Evolutionary conservation across 1,140 invertebrate genomes (phyloP).

Genomic region (Pseudomyrmex gracilis): DNA sequence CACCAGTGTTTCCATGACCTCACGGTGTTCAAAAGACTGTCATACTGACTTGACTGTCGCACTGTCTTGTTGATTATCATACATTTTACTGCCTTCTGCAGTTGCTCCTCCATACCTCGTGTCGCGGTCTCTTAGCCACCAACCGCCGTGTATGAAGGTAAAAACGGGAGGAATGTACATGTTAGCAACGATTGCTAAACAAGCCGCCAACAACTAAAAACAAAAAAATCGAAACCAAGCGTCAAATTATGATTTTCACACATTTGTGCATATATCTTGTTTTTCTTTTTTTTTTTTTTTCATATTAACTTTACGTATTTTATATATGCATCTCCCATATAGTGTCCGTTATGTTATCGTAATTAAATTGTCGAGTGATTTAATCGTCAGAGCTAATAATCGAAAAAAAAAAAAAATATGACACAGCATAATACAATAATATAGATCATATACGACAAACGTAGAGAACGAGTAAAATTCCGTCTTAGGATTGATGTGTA

Average conservation of each 20-base stretch:
- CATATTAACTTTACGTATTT: conserved; percentile 65
- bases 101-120: conserved; percentile 72
- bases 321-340: conserved; percentile 52
- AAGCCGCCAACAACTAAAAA: conserved; percentile 48
- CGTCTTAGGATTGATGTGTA: conserved; percentile 71
- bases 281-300: conserved; percentile 30
- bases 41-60: conserved; percentile 75
- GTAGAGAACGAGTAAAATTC: conserved; percentile 69
- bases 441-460: conserved; percentile 60
- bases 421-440: conserved; percentile 69
- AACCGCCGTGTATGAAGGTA: conserved; percentile 61
- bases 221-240: conserved; percentile 46
- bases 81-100: conserved; percentile 77
- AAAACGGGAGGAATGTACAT: conserved; percentile 51
- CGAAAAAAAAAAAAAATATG: conserved; percentile 42
- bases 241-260: conserved; percentile 63
- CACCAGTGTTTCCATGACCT: conserved; percentile 83
- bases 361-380: conserved; percentile 62
- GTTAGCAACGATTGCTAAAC: conserved; percentile 70
- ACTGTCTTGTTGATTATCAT: conserved; percentile 82
- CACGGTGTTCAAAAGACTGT: conserved; percentile 86
- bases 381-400: conserved; percentile 55
- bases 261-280: conserved; percentile 55
- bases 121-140: conserved; percentile 57
- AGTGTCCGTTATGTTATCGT: conserved; percentile 56